Conservation (phyloP, 2,113 vertebrate genomes). For the Bostrychus sinensis region DNA sequence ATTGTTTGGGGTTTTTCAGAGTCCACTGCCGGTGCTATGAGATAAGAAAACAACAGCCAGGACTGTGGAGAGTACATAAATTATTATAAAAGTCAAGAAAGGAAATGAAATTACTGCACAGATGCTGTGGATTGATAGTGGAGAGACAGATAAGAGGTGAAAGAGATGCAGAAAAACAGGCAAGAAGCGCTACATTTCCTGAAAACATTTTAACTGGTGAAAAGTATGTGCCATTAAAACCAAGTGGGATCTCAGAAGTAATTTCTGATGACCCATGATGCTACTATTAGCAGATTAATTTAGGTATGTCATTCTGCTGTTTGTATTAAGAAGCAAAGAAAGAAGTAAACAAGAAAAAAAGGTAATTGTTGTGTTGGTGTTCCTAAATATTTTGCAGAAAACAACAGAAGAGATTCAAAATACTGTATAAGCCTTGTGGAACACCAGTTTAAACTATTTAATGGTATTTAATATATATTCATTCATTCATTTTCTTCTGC, state of each 20-base stretch:
- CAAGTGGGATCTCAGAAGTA: not conserved
- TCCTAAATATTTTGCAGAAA: not conserved
- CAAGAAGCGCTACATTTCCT: conserved; percentile 39
- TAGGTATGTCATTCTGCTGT: not conserved
- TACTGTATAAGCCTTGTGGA: not conserved
- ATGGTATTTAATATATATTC: no score
- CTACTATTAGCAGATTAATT: not conserved
- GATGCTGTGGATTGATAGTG: conserved; percentile 28
- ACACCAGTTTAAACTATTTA: no score
- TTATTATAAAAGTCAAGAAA: conserved; percentile 44
- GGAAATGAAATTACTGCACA: conserved; percentile 64
- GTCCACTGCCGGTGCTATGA: conserved; percentile 2
- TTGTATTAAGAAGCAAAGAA: not conserved
- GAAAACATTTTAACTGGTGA: not conserved
- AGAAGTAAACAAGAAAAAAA: not conserved
- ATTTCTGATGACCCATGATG: not conserved
- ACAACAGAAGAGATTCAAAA: not conserved
- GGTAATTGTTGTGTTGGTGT: not conserved
- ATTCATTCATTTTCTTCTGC: no score
- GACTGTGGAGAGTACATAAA: conserved; percentile 18
- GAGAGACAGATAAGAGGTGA: conserved; percentile 44
- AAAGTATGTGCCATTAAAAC: not conserved
- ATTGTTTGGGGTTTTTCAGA: conserved; percentile 25
- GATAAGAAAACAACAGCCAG: conserved; percentile 40
- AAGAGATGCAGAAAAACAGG: conserved; percentile 22